These are phyloP conservation scores for Yponomeuta malinellus DNA, from an alignment of 2,888 invertebrate species.

Conservation along the genomic window DNA sequence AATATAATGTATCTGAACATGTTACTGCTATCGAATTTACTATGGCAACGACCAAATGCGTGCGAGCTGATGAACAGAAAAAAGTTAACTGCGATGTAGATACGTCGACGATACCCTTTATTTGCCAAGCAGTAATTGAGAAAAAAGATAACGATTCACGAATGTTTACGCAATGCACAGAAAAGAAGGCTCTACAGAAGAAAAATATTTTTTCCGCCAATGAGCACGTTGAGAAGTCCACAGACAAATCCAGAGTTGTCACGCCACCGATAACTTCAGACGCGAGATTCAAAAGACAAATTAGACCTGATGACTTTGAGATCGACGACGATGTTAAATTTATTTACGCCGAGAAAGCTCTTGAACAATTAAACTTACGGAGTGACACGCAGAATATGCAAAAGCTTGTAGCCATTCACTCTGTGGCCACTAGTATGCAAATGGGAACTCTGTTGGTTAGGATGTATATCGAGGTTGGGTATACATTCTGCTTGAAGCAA, in stretches of 20 bases:
- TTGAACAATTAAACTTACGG: too few species aligned
- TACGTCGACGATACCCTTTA: neutral
- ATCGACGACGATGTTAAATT: too few species aligned
- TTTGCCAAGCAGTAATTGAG: neutral
- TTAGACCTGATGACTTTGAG: too few species aligned
- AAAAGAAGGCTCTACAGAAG: neutral
- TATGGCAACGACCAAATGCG: neutral
- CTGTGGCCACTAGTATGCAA: conserved; percentile 27
- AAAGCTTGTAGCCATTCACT: too few species aligned
- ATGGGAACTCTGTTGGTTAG: conserved; percentile 43
- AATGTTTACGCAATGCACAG: neutral
- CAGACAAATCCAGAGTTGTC: neutral
- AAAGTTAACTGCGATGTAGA: neutral
- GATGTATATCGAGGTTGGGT: conserved; percentile 54
- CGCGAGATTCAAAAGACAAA: too few species aligned
- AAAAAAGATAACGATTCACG: neutral
- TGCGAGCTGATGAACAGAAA: neutral
- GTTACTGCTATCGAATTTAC: neutral
- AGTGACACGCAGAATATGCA: too few species aligned
- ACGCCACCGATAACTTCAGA: too few species aligned
- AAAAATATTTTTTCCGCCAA: neutral
- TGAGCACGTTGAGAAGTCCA: neutral
- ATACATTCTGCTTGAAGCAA: conserved; percentile 47
- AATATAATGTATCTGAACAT: neutral
- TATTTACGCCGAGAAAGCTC: too few species aligned